Evolutionary conservation across 1,140 invertebrate species (phyloP), one percentile per base, ranked within the genome.

Genomic region (Atta texana): DNA sequence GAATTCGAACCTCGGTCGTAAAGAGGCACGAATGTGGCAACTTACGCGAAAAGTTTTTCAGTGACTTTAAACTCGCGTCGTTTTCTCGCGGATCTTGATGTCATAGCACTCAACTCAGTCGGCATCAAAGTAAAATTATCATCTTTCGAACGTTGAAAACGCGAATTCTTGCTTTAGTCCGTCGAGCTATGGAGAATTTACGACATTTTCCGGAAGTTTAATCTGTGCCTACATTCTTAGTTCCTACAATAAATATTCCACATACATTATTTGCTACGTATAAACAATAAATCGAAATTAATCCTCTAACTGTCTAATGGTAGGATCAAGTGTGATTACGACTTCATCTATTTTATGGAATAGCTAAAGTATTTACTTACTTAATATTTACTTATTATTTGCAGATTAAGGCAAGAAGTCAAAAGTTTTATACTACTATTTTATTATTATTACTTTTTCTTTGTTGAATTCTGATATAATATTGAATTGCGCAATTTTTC

Each of bases 91-190:
- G 53, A 74, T 89, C 31, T 71, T 82, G 10, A 76, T 66, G 51
- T 82, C 16, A 21, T 53, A 14, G 16, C 16, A 18, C 0, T 24
- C 18, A 59, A 18, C 49, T 51, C 44, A 31, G n/a, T 14, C 12
- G 24, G 51, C 71, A 24, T 24, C 24, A 55, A 85, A 87, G 86
- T 89, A 77, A 93, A 93, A 94, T 94, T 92, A 93, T 92, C 90
- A 93, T 92, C 91, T 92, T 92, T 89, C 68, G 57, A 18, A 76
- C 34, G 49, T 51, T 59, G 28, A 77, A 85, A 84, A 86, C 87
- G 87, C 87, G 28, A 87, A 90, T 90, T 59, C 78, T 86, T 91
- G 90, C 87, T 92, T 44, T 92, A 91, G 88, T 81, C 80, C 85
- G 72, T 28, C 78, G 49, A 28, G 57, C 87, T 16, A 59, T 0